These are phyloP conservation scores for Oopsacas minuta DNA, from an alignment of 37 sponge, comb jelly and placozoan species.

Conservation along the genomic window DNA sequence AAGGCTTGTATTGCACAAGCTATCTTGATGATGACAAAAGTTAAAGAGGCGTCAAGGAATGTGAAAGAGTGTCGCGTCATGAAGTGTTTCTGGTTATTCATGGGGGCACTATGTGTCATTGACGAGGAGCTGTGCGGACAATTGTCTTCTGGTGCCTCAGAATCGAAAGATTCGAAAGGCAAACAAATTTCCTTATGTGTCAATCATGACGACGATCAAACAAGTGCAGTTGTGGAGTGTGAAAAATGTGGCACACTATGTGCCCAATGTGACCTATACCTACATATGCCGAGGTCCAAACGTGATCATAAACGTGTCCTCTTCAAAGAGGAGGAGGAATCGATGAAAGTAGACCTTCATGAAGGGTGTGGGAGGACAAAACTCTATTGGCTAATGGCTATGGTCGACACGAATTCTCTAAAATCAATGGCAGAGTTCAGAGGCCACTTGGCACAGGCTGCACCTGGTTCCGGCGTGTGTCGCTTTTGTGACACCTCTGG, in stretches of 20 bases:
- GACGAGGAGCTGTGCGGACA: constrained; percentile 65
- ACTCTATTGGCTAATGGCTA: constrained; percentile 94
- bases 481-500: constrained; percentile 76
- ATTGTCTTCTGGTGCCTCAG: constrained; percentile 83
- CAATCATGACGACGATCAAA: constrained; percentile 94
- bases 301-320: constrained; percentile 73
- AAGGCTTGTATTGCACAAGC: constrained; percentile 79
- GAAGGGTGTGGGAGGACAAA: constrained; percentile 94
- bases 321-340: constrained; percentile 96
- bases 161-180: background rate
- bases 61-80: constrained; percentile 15
- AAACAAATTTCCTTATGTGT: constrained; percentile 53
- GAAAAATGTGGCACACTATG: constrained; percentile 88
- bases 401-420: constrained; percentile 79
- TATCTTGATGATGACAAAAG: constrained; percentile 67
- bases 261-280: constrained; percentile 87
- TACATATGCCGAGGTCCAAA: constrained; percentile 56
- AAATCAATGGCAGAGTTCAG: constrained; percentile 91
- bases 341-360: constrained; percentile 82
- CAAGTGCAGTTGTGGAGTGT: constrained; percentile 78
- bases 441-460: constrained; percentile 23
- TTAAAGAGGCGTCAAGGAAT: constrained; percentile 33
- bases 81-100: constrained; percentile 64
- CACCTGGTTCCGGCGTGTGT: constrained; percentile 60
- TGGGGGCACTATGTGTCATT: constrained; percentile 89